Percentiles rank a stretch among this genome's conserved stretches.
Evolutionary conservation across 1,140 invertebrate genomes (phyloP).

Genomic region (Hylaeus anthracinus): DNA sequence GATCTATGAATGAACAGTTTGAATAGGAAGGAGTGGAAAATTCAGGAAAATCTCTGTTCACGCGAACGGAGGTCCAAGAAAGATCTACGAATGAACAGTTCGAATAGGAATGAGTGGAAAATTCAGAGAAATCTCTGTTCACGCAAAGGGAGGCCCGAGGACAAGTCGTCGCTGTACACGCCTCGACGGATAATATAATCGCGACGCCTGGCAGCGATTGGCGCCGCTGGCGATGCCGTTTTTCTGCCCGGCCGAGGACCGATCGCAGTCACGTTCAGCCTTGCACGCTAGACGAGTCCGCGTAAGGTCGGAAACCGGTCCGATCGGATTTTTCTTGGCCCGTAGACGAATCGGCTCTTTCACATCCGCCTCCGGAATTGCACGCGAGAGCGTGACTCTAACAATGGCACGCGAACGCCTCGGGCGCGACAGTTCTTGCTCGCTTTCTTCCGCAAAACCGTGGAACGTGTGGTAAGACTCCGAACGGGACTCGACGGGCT

Average conservation of each 20-base stretch:
- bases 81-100: too few relatives aligned
- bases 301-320: constrained; percentile 59
- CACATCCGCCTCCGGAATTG: constrained; percentile 40
- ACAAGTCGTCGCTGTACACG: constrained; percentile 32
- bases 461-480: too few relatives aligned
- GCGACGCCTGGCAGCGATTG: not conserved
- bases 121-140: too few relatives aligned
- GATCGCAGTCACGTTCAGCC: constrained; percentile 44
- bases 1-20: too few relatives aligned
- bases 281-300: constrained; percentile 33
- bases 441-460: constrained; percentile 1
- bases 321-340: constrained; percentile 39
- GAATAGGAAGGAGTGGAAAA: too few relatives aligned
- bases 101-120: too few relatives aligned
- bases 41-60: too few relatives aligned
- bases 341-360: constrained; percentile 13
- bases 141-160: not conserved
- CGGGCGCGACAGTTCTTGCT: constrained; percentile 2
- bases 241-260: not conserved
- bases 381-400: constrained; percentile 5
- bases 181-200: constrained; percentile 7
- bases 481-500: too few relatives aligned
- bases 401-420: constrained; percentile 24
- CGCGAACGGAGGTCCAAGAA: not conserved
- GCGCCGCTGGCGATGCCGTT: not conserved